These are phyloP conservation scores for Osedax frankpressi DNA, from an alignment of 2,888 invertebrate genomes.

Conservation along the genomic window DNA sequence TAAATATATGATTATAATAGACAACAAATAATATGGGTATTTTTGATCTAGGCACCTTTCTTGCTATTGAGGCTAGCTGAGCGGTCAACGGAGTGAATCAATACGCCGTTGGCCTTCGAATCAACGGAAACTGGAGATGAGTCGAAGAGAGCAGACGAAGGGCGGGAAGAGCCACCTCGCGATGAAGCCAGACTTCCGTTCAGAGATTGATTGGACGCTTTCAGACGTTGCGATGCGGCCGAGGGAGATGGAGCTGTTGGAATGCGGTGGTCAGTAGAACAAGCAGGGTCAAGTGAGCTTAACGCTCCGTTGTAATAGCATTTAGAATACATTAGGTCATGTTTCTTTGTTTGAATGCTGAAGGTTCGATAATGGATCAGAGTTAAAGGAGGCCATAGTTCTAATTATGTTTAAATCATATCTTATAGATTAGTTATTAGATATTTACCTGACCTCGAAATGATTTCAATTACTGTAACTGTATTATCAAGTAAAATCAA, in stretches of 20 bases:
- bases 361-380: too few relatives aligned
- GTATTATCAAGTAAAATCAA: too few relatives aligned
- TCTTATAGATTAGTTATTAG: too few relatives aligned
- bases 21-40: background rate
- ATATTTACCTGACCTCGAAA: too few relatives aligned
- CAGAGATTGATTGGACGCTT: background rate
- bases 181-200: background rate
- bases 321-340: too few relatives aligned
- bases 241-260: background rate
- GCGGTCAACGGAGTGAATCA: background rate
- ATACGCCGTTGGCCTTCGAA: background rate
- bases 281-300: too few relatives aligned
- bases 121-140: background rate
- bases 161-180: background rate
- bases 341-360: too few relatives aligned
- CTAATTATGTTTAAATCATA: too few relatives aligned
- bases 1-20: background rate
- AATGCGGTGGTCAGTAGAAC: too few relatives aligned
- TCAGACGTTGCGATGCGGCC: background rate
- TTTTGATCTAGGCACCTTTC: background rate
- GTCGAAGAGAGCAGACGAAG: background rate
- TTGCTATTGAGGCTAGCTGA: background rate
- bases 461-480: too few relatives aligned
- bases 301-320: too few relatives aligned
- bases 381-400: too few relatives aligned